Evolutionary conservation across 2,888 invertebrate genomes (phyloP), one percentile per base, ranked within the genome.

Genomic region (Branchellion lobata): DNA sequence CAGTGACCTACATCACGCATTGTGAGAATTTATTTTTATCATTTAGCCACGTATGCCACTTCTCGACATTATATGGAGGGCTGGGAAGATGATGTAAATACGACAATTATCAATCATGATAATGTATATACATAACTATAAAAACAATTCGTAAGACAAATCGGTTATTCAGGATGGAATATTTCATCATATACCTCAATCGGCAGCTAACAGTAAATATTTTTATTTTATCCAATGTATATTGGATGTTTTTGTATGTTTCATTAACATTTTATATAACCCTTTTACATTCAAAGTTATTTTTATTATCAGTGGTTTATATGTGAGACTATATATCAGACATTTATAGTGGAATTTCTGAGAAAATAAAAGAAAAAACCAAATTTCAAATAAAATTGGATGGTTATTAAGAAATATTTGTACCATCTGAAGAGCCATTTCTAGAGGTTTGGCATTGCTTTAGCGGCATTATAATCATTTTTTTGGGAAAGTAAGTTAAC

Each of bases 191-290:
- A 33, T 33, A 72, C 21, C 47, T 29, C 36, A 29, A 31, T 51
- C 21, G 33, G 53, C 69, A 69, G 69, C 69, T 33, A 69, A 69
- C 14, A 69, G 69, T 31, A 69, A 69, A 69, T 69, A 69, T 57
- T 57, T 57, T 57, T 18, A 18, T 18, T 57, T 40, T 40, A n/a
- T 24, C 21, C 5, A 57, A 24, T 57, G 61, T 57, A 57, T n/a
- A 57, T n/a, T 47, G 11, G n/a, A n/a, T n/a, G n/a, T 24, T 57
- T 57, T 57, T 57, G n/a, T 18, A 57, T 57, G 61, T 24, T 57
- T n/a, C 5, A 5, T 57, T 24, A 57, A n/a, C 21, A 40, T 40
- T 40, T 40, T 40, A 5, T 40, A 31, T 69, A 24, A 33, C 31
- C 27, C 8, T n/a, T n/a, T 27, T 3, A 33, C 69, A 34, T 69